Conservation (phyloP, 2,113 vertebrate genomes). For the Pogonocichla stellata region DNA sequence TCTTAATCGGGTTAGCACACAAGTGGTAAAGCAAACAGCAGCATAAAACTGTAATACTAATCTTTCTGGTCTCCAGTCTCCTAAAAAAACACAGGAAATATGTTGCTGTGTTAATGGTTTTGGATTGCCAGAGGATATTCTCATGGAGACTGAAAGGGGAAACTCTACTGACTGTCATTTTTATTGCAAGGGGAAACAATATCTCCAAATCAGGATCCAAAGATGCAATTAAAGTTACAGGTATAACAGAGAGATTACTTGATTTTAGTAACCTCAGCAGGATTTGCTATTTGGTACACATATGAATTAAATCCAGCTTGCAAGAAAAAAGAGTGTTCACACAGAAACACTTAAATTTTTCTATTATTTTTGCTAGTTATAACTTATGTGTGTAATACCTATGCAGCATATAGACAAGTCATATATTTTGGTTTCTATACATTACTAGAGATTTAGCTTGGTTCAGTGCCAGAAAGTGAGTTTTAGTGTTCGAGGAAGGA, state of each 20-base stretch:
- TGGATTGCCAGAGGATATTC: slow-evolving; percentile 13
- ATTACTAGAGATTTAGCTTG: not conserved
- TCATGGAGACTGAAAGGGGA: not conserved
- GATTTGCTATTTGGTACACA: not conserved
- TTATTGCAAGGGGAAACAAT: slow-evolving; percentile 23
- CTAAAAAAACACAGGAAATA: slow-evolving; percentile 44
- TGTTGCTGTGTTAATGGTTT: not conserved
- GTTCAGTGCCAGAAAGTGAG: not conserved
- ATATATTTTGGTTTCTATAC: not conserved
- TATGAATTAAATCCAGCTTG: not conserved
- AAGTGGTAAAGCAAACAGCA: slow-evolving; percentile 42
- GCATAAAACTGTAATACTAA: slow-evolving; percentile 28
- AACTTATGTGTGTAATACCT: not conserved
- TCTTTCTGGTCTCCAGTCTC: slow-evolving; percentile 17
- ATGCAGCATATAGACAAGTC: not conserved
- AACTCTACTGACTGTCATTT: not conserved
- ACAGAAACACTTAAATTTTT: not conserved
- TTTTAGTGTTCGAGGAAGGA: not conserved
- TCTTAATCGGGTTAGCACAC: not conserved
- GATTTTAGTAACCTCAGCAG: not conserved
- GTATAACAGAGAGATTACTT: not conserved
- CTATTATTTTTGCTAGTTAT: not conserved
- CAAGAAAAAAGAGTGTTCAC: not conserved
- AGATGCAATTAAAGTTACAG: slow-evolving; percentile 9
- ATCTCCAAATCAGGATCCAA: not conserved